A percentile compares a stretch with the other conserved stretches of the same genome.
phyloP scores from a whole-genome alignment of 2,888 invertebrate species.

The Subacronicta megacephala region DNA sequence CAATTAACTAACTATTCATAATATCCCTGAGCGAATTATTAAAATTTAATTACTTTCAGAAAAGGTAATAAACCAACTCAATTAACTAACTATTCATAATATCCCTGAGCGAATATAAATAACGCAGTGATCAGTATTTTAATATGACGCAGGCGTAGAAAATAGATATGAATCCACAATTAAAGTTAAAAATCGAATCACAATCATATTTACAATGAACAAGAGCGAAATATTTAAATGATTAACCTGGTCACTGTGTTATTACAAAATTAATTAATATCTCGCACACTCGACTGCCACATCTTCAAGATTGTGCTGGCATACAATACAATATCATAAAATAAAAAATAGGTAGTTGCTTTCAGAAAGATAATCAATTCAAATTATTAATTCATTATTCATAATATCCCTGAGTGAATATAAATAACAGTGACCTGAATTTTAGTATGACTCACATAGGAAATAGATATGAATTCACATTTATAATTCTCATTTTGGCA shows the following conservation, averaged over 20 bases:
- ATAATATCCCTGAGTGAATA: slow-evolving; percentile 43
- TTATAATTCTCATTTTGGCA: slow-evolving; percentile 43
- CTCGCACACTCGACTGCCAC: too few species aligned
- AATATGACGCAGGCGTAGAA: too few species aligned
- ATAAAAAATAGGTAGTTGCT: too few species aligned
- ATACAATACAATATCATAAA: too few species aligned
- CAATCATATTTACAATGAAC: too few species aligned
- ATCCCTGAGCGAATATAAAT: slow-evolving; percentile 34
- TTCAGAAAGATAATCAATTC: slow-evolving; percentile 61
- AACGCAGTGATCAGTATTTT: slow-evolving; percentile 30
- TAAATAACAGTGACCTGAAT: slow-evolving; percentile 27
- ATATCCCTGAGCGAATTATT: slow-evolving; percentile 42
- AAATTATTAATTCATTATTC: slow-evolving; percentile 59
- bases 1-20: slow-evolving; percentile 58
- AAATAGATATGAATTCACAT: neutral
- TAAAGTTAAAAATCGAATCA: too few species aligned
- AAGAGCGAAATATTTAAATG: too few species aligned
- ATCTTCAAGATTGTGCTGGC: too few species aligned
- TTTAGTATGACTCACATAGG: slow-evolving; percentile 6
- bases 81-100: slow-evolving; percentile 56
- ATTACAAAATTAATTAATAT: too few species aligned
- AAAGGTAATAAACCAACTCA: slow-evolving; percentile 61
- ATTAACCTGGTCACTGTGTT: too few species aligned
- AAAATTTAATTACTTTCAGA: too few species aligned
- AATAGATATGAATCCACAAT: too few species aligned